Base-by-base conservation (phyloP, 2,113 vertebrate genomes). In the Rostratula benghalensis region DNA sequence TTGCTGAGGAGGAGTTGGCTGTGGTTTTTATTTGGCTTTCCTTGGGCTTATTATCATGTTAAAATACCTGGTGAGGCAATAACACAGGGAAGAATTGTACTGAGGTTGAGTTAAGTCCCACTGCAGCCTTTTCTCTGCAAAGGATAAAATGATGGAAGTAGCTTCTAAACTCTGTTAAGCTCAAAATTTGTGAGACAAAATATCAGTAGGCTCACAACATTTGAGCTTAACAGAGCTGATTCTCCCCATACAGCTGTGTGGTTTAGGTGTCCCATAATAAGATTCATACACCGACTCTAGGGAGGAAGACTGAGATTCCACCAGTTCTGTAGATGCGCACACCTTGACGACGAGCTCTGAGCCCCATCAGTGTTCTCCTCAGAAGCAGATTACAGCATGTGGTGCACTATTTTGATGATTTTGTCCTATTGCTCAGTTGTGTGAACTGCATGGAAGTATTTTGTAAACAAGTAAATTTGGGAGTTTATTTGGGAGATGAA, bases 301-400 rank as follows among this genome's bases (percentile, higher is more conserved):
- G 9, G 28, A 74, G 51, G 48, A 86, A 25, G 28, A 27, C 4
- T 9, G 46, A 57, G 41, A 35, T 91, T 61, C 51, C 33, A 18
- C 39, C 2, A 0, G 15, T 0, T 0, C 60, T 75, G 70, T 31
- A 31, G 64, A 39, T 0, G 0, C 19, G 15, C 30, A 8, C 25
- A 69, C 18, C 70, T 50, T 57, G 39, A 64, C 83, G 50, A 43
- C 28, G 65, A 91, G 10, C 27, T 81, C 50, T 64, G 70, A 65
- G 45, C 18, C 41, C 6, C 5, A 21, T 10, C 54, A 24, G 24
- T 43, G 31, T 23, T 45, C 57, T 76, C 57, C 74, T 35, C 64
- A 25, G 33, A 73, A 85, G 51, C 1, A 5, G 14, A 53, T 46
- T 41, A 33, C 31, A 81, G 25, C 11, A 3, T 2, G 7, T 22